Base-by-base conservation (phyloP, 2,888 invertebrate species). In the Plagodis dolabraria region DNA sequence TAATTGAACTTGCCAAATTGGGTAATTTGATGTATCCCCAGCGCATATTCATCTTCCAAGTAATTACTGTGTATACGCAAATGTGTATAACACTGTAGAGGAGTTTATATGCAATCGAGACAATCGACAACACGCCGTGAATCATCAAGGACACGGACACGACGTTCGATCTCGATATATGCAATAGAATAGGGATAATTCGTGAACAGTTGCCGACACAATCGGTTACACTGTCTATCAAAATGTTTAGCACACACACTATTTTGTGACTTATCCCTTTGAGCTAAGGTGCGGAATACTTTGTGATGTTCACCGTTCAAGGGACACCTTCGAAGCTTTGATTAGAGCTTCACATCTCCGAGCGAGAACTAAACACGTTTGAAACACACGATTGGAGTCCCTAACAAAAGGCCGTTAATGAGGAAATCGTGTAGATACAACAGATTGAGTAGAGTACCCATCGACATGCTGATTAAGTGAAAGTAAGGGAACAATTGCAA, bases 331-430 rank as follows among this genome's bases (percentile, higher is more conserved):
- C 44, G 75, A 71, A 65, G 79, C 82, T 80, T 80, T 87, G 86
- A 87, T 86, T 87, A 82, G 79, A 83, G 73, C 75, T 63, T 70
- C 67, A 65, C 70, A 67, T 69, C 65, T 67, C 66, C 56, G 63
- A 69, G 61, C 70, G 66, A 70, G 69, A 68, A 71, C 74, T 69
- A 68, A 72, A 72, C 75, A 76, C 67, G 58, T 63, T 65, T 63
- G 62, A 60, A 71, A 67, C 71, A 68, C 62, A 68, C 66, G 63
- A 47, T 71, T 68, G 80, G 77, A 73, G 76, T 69, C 68, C 60
- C 70, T 67, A 81, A 91, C 89, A 91, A 91, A 89, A 87, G 87
- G 83, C 67, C 75, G 75, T 80, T 90, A 90, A 90, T 89, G 89
- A 91, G 90, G 81, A 86, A 88, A 84, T 86, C 87, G 83, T 89